Base-by-base conservation (phyloP, 2,888 invertebrate genomes). In the Nephrotoma flavescens region DNA sequence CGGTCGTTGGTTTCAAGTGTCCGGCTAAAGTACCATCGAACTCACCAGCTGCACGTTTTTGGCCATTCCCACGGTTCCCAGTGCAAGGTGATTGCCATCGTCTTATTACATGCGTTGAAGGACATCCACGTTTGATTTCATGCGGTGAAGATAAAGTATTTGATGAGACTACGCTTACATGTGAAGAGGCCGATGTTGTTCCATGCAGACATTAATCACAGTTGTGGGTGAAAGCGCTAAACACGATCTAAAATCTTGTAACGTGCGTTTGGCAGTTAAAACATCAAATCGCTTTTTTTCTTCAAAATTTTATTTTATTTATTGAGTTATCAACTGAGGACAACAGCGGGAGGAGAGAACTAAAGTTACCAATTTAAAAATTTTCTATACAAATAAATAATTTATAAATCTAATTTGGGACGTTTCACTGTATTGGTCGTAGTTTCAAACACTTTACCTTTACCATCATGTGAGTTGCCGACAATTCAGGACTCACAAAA, bases 11-110 rank as follows among this genome's bases (percentile, higher is more conserved):
- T 87, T 98, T 98, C 94, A 96, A 96, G 90, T 98, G 98, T 91
- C 98, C 98, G 44, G 94, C 95, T 2, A 96, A 97, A 90, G 95
- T 97, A 85, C 96, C 96, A 45, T 94, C 96, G 5, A 94, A 95
- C 90, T 95, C 96, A 15, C 94, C 95, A 87, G 95, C 97, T 4
- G 97, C 97, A 86, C 96, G 95, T 91, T 98, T 97, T 93, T 96
- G 97, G 96, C 98, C 98, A 0, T 97, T 95, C 93, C 98, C 98
- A 45, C 94, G 98, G 88, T 98, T 97, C 93, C 94, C 97, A 3
- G 96, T 97, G 11, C 95, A 96, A 84, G 96, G 96, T 15, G 97
- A 97, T 91, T 96, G 97, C 90, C 95, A 96, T 90, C 94, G 96
- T 87, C 93, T 97, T 88, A 97, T 98, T 91, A 97, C 97, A 87